Base-by-base conservation (phyloP, 1,140 invertebrate species). In the Chrysoperla carnea region DNA sequence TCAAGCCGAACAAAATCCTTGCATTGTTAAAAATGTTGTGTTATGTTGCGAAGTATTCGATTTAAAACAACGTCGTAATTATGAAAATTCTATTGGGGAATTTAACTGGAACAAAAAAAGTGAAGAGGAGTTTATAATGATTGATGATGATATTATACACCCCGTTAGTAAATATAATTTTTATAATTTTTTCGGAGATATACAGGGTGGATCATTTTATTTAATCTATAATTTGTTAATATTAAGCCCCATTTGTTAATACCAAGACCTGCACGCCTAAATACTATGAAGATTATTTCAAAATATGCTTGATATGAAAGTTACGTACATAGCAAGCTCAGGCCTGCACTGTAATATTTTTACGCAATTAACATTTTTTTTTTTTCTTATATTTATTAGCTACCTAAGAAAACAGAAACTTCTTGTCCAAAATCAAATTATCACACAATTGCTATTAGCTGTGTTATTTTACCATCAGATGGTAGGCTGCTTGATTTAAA, bases 61-160 rank as follows among this genome's bases (percentile, higher is more conserved):
- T 39, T 42, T 48, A 14, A 49, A 46, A 4, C 23, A 48, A 31
- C 43, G 49, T 39, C 40, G 44, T 35, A 29, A 23, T 17, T 46
- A 54, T 40, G 33, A 38, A 37, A 37, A 48, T 39, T 45, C 49
- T 8, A 3, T 40, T 17, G n/a, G 29, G 11, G 29, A 23, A 29
- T 47, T 50, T 35, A 38, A 47, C 2, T 6, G 15, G 9, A 43
- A 41, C 41, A 29, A 50, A 27, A 15, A 43, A 29, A n/a, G 45
- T 36, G 39, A 48, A 11, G 31, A 50, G 6, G 14, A 47, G 8
- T 54, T 54, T 42, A 48, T 43, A 9, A 52, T 54, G 3, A 52
- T 44, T 8, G 49, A 49, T 17, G 39, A 44, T n/a, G 47, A 43
- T 17, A 41, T 40, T 12, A n/a, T 39, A 15, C 47, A 44, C 38